Evolutionary conservation across 2,888 invertebrate species (phyloP).

Genomic region (Penaeus monodon): DNA sequence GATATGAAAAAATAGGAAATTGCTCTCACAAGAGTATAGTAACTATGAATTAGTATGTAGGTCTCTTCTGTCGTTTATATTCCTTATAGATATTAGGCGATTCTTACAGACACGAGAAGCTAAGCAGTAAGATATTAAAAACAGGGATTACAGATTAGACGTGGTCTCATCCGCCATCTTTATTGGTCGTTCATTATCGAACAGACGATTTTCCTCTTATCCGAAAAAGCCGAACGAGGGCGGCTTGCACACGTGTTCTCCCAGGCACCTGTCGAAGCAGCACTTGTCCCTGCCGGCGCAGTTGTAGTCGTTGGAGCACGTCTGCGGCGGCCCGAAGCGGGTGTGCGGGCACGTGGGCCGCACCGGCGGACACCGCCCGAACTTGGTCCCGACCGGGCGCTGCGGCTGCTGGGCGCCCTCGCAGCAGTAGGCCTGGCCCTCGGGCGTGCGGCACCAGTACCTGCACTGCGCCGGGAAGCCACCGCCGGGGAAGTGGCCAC

Average conservation of each 20-base stretch:
- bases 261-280: conserved; percentile 27
- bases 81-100: too few species aligned
- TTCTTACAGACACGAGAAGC: too few species aligned
- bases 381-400: neutral
- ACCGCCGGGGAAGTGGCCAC: too few species aligned
- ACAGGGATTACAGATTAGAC: too few species aligned
- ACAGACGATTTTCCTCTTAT: too few species aligned
- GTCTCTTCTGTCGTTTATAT: too few species aligned
- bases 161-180: too few species aligned
- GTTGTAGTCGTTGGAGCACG: conserved; percentile 13
- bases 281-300: conserved; percentile 22
- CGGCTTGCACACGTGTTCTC: conserved; percentile 25
- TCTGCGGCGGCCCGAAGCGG: neutral
- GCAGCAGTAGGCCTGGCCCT: conserved; percentile 13
- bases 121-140: too few species aligned
- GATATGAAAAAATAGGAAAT: too few species aligned
- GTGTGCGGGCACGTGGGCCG: neutral
- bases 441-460: conserved; percentile 29
- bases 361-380: neutral
- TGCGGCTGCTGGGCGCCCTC: neutral
- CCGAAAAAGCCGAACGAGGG: neutral
- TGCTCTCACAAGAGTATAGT: too few species aligned
- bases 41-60: too few species aligned
- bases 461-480: neutral
- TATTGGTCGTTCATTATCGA: too few species aligned